Conservation (phyloP, 2,797 vertebrate genomes). For the Pogoniulus pusillus region DNA sequence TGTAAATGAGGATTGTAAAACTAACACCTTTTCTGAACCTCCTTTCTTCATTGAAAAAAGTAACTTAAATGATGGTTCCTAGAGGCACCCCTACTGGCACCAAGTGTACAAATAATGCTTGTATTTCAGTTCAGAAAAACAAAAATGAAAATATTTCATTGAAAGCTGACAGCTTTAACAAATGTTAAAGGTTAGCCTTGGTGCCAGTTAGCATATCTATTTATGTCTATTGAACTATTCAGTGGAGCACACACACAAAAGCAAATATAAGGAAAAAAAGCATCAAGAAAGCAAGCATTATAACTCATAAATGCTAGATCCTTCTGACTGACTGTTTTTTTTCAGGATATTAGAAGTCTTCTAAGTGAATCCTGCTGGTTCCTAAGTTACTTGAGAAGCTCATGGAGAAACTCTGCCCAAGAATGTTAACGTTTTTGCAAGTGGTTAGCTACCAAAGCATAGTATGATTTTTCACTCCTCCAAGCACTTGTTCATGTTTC, state of each 20-base stretch:
- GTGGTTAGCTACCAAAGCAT: conserved; percentile 67
- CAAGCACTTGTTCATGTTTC: conserved; percentile 70
- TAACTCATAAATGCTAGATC: conserved; percentile 77
- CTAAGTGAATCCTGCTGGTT: conserved; percentile 67
- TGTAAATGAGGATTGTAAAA: conserved; percentile 51
- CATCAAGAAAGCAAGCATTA: conserved; percentile 68
- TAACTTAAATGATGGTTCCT: conserved; percentile 32
- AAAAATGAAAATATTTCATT: conserved; percentile 76
- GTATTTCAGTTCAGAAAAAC: conserved; percentile 65
- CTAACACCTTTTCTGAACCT: conserved; percentile 54
- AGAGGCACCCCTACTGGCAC: conserved; percentile 43
- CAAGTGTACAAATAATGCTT: conserved; percentile 74
- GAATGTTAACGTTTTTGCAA: conserved; percentile 75
- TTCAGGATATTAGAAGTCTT: conserved; percentile 53
- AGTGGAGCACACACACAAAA: conserved; percentile 73
- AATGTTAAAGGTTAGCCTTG: conserved; percentile 78
- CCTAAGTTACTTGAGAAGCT: conserved; percentile 70
- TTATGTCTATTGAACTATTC: conserved; percentile 79
- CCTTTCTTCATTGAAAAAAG: not conserved
- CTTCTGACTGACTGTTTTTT: conserved; percentile 67
- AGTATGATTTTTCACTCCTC: conserved; percentile 70
- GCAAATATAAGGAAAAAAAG: conserved; percentile 65
- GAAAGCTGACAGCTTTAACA: conserved; percentile 76
- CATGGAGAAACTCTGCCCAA: conserved; percentile 25
- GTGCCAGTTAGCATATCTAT: conserved; percentile 79